These are phyloP conservation scores for Platycnemis pennipes DNA, from an alignment of 2,888 invertebrate species.

Conservation along the genomic window DNA sequence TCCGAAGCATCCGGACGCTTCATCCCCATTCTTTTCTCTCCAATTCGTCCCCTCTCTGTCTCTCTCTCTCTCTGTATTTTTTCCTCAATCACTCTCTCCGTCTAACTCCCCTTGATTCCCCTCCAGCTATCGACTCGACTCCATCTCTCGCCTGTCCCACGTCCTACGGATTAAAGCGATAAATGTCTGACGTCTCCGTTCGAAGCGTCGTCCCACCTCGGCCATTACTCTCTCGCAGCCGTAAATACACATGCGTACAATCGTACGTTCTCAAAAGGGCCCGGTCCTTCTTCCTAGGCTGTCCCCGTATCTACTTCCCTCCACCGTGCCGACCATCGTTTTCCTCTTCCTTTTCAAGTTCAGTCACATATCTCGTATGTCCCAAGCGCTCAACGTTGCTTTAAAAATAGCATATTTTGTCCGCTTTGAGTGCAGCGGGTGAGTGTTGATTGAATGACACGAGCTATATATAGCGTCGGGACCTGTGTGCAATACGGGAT, in stretches of 20 bases:
- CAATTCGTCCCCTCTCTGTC: background rate
- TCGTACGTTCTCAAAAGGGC: background rate
- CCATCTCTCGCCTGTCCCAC: background rate
- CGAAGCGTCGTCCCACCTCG: background rate
- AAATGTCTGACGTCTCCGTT: background rate
- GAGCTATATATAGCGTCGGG: no score
- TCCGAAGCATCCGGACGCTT: background rate
- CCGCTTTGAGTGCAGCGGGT: no score
- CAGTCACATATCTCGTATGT: no score
- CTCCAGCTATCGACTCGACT: background rate
- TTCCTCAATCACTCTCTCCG: background rate
- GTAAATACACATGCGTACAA: background rate
- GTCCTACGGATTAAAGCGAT: background rate
- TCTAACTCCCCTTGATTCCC: background rate
- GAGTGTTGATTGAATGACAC: no score
- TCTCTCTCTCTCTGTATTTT: background rate
- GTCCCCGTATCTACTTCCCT: no score
- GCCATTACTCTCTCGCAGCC: background rate
- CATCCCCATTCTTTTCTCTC: background rate
- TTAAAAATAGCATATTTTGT: no score
- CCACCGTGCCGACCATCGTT: no score
- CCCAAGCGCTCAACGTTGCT: no score
- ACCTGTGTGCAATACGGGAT: no score
- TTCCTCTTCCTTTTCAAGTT: no score
- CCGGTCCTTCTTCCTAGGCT: background rate